Base-by-base conservation (phyloP, 2,888 invertebrate species). In the Drosophila cracens region DNA sequence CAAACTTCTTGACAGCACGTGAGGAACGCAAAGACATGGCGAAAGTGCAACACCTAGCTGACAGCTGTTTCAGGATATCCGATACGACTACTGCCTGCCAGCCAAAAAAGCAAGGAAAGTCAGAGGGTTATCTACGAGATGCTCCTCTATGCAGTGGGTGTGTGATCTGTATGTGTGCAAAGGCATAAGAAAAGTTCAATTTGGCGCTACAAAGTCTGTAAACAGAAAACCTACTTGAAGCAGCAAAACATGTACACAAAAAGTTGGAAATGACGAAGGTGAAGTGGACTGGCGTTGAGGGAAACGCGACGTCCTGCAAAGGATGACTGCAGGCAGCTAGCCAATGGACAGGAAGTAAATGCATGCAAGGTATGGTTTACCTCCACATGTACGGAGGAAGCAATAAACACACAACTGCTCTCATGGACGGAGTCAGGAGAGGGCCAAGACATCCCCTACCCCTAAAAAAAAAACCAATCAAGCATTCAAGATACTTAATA, bases 161-260 rank as follows among this genome's bases (percentile, higher is more conserved):
- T 40, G 4, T 40, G 40, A 18, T 40, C n/a, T 51, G 64, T 21
- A 62, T 52, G 56, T 49, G 63, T 66, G 51, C 8, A 38, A 36
- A 56, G 77, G 82, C 59, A 75, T 69, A 85, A 81, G 77, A 87
- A 88, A 86, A 86, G 82, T 82, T 87, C 85, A 84, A 89, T 89
- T 86, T 86, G 89, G 82, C 89, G 85, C 89, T 81, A 76, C 83
- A 89, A 89, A 85, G 87, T 85, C 87, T 81, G 86, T 82, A 70
- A 75, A 87, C 81, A 74, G 71, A 74, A 74, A 79, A 85, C 77
- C 80, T 74, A 75, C 87, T 84, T 73, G 71, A 16, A 76, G 48
- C 73, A 63, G 67, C 85, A 83, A 74, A 88, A 81, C 86, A 77
- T 88, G 87, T 81, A 70, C 75, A 59, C 60, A 67, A 74, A 71